A percentile compares a stretch with the other conserved stretches of the same genome.
phyloP scores from a whole-genome alignment of 2,113 vertebrate genomes.

The Agapornis roseicollis region DNA sequence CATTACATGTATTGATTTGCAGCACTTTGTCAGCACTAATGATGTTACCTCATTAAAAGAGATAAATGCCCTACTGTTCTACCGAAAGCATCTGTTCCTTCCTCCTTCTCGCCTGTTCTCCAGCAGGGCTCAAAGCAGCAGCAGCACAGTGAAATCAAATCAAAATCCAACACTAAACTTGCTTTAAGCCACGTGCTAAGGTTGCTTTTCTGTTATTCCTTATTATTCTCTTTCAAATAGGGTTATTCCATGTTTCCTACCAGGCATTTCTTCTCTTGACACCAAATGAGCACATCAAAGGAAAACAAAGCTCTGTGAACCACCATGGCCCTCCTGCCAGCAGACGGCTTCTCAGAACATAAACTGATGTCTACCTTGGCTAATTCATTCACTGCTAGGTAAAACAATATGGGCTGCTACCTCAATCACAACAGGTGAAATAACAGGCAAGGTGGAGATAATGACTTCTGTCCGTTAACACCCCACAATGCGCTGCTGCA shows the following conservation, averaged over 20 bases:
- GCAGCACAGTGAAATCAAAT: slow-evolving; percentile 55
- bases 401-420: background rate
- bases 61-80: slow-evolving; percentile 76
- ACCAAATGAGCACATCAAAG: background rate
- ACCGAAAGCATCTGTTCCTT: slow-evolving; percentile 75
- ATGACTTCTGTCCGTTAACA: slow-evolving; percentile 2
- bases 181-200: slow-evolving; percentile 16
- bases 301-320: background rate
- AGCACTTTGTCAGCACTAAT: slow-evolving; percentile 77
- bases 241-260: background rate
- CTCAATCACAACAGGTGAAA: slow-evolving; percentile 22
- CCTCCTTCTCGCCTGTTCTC: slow-evolving; percentile 32
- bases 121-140: slow-evolving; percentile 54
- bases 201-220: background rate
- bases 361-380: background rate
- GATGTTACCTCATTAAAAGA: slow-evolving; percentile 81
- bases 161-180: slow-evolving; percentile 57
- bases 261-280: background rate
- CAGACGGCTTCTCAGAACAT: slow-evolving; percentile 9
- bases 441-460: background rate
- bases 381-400: background rate
- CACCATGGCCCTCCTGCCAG: accelerated
- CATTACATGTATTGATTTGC: slow-evolving; percentile 74
- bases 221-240: background rate
- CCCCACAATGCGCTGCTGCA: background rate